Conservation (phyloP, 2,888 invertebrate genomes). For the Mesochorus sp. region DNA sequence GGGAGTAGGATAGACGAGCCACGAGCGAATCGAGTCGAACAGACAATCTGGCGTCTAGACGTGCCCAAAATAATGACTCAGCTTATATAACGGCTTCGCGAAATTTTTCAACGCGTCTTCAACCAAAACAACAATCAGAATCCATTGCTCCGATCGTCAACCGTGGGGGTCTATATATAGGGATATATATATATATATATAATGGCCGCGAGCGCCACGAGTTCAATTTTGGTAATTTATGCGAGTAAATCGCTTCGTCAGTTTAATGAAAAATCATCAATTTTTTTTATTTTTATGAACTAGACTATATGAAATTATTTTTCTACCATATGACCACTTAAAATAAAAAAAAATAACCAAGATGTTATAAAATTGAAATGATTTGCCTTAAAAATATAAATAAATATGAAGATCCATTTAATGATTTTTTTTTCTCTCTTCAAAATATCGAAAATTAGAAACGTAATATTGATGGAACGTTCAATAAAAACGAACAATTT, state of each 20-base stretch:
- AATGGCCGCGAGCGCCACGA: too few relatives aligned
- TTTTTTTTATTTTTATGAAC: too few relatives aligned
- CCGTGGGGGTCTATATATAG: constrained; percentile 23
- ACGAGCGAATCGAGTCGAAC: constrained; percentile 68
- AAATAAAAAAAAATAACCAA: too few relatives aligned
- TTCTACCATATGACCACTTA: too few relatives aligned
- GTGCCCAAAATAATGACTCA: constrained; percentile 79
- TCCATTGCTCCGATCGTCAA: constrained; percentile 25
- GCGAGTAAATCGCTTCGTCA: too few relatives aligned
- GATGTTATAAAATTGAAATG: too few relatives aligned
- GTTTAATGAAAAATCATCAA: too few relatives aligned
- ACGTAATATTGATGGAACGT: not conserved
- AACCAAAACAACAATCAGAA: constrained; percentile 46
- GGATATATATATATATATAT: too few relatives aligned
- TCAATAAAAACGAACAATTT: not conserved
- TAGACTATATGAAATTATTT: too few relatives aligned
- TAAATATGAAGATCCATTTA: too few relatives aligned
- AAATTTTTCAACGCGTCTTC: constrained; percentile 45
- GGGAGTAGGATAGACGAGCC: constrained; percentile 66
- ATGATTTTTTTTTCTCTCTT: not conserved
- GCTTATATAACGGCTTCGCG: constrained; percentile 56
- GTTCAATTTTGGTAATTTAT: too few relatives aligned
- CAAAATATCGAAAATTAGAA: not conserved
- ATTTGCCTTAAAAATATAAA: too few relatives aligned
- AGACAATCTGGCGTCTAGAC: constrained; percentile 82